Conservation (phyloP, 2,113 vertebrate species). For the Daboia siamensis region DNA sequence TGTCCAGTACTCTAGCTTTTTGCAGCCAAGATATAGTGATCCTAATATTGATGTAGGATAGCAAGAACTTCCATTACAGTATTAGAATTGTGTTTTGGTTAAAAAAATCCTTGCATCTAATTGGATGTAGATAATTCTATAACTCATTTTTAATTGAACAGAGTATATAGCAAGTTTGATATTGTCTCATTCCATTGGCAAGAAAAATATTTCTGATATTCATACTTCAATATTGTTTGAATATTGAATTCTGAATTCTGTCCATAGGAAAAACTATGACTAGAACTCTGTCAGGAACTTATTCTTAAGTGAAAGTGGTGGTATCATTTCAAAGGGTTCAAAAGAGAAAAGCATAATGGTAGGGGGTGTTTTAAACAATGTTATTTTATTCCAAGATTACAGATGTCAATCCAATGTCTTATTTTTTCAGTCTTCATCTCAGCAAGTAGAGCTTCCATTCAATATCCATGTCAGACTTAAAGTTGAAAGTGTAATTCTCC, state of each 20-base stretch:
- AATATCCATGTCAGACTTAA: background rate
- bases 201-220: background rate
- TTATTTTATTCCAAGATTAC: background rate
- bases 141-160: background rate
- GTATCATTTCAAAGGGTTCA: background rate
- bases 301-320: background rate
- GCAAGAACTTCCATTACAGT: background rate
- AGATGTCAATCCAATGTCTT: background rate
- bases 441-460: background rate
- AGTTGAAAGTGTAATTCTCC: background rate
- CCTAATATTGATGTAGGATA: background rate
- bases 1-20: background rate
- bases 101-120: background rate
- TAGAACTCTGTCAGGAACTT: background rate
- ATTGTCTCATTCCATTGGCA: background rate
- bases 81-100: background rate
- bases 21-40: background rate
- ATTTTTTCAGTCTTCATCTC: background rate
- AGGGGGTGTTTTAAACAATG: background rate
- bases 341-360: background rate
- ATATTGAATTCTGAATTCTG: background rate
- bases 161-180: background rate
- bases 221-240: background rate
- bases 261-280: background rate
- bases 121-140: background rate